Percentiles rank a stretch among this genome's conserved stretches.
phyloP scores from a whole-genome alignment of 2,888 invertebrate genomes.

The Orchesellides sinensis region DNA sequence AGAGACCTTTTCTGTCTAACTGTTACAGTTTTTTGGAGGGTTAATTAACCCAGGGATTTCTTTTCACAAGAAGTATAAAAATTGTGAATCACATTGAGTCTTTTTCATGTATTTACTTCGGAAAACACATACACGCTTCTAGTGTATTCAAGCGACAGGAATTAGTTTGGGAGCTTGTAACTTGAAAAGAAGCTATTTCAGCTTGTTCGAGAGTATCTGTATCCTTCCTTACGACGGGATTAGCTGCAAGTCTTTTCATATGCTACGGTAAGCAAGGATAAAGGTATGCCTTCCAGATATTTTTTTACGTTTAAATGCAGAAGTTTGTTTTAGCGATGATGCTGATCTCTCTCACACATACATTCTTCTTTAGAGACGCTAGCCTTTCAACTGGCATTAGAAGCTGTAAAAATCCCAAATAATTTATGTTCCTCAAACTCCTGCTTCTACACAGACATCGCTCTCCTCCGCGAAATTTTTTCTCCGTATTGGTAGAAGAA shows the following conservation, averaged over 20 bases:
- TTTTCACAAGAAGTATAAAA: slow-evolving; percentile 3
- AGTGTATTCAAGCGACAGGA: slow-evolving; percentile 29
- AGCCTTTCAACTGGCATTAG: slow-evolving; percentile 4
- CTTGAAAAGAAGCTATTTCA: not conserved
- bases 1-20: slow-evolving; percentile 25
- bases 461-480: slow-evolving; percentile 16
- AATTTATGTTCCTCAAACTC: slow-evolving; percentile 56
- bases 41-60: slow-evolving; percentile 63
- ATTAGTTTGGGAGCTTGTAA: slow-evolving; percentile 6
- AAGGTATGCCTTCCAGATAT: slow-evolving; percentile 2
- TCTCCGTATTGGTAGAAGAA: slow-evolving; percentile 10
- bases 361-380: not conserved
- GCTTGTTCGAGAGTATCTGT: not conserved
- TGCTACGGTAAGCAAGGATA: slow-evolving; percentile 27
- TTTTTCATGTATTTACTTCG: slow-evolving; percentile 17
- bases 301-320: no score
- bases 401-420: slow-evolving; percentile 41
- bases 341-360: no score
- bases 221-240: not conserved
- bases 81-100: slow-evolving; percentile 11
- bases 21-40: slow-evolving; percentile 39
- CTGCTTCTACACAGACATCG: slow-evolving; percentile 27
- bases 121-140: slow-evolving; percentile 16
- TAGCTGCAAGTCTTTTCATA: slow-evolving; percentile 20
- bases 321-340: no score